These are phyloP conservation scores for Cavia aperea DNA, from an alignment of 2,113 vertebrate genomes.

Conservation along the genomic window DNA sequence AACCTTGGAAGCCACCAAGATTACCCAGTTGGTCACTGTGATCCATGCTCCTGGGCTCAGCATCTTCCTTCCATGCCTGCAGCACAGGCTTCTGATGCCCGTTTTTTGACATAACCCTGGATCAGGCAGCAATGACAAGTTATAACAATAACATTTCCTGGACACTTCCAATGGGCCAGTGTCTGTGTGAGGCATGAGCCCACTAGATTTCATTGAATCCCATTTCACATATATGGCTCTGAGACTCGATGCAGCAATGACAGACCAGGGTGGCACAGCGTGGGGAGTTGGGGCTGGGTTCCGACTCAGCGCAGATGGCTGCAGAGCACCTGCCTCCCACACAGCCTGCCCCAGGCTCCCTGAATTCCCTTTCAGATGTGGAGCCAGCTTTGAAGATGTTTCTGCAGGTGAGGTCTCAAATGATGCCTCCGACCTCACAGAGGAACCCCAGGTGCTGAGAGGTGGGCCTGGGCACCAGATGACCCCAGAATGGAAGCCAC, in stretches of 20 bases:
- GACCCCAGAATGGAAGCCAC: background rate
- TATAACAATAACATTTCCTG: background rate
- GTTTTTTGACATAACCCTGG: background rate
- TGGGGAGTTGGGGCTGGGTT: fast-evolving
- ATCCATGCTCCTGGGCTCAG: too few relatives aligned
- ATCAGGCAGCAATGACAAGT: too few relatives aligned
- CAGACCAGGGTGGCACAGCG: background rate
- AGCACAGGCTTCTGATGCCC: background rate
- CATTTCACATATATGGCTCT: background rate
- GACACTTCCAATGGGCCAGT: fast-evolving
- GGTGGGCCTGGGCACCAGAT: too few relatives aligned
- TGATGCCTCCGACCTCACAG: background rate
- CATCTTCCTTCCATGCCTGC: background rate
- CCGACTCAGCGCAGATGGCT: background rate
- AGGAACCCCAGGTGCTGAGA: fast-evolving
- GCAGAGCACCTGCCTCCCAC: background rate
- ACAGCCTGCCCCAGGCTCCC: too few relatives aligned
- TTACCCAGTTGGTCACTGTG: background rate
- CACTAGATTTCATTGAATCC: background rate
- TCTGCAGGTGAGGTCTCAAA: background rate
- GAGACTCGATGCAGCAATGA: background rate
- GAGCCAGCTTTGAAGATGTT: background rate
- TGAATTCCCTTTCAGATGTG: background rate
- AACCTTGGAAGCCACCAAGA: too few relatives aligned
- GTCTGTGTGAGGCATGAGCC: too few relatives aligned